Evolutionary conservation across 2,113 vertebrate genomes (phyloP).

Genomic region (Pluvianellus socialis): DNA sequence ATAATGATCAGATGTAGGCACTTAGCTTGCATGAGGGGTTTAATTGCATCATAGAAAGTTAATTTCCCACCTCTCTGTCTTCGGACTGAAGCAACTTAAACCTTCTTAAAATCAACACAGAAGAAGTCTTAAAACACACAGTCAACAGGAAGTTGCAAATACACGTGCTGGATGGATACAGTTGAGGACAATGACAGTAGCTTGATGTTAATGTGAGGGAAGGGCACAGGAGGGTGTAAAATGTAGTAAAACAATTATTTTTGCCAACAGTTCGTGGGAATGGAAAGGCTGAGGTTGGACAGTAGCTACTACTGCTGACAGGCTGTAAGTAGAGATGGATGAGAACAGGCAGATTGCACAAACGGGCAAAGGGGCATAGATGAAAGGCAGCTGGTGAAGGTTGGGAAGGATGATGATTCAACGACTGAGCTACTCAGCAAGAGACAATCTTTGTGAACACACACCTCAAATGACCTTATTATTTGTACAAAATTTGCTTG

Average conservation of each 20-base stretch:
- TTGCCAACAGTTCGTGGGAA: not conserved
- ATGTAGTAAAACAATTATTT: not conserved
- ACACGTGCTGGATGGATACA: not conserved
- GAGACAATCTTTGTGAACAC: not conserved
- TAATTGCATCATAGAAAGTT: not conserved
- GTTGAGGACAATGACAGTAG: not conserved
- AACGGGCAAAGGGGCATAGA: not conserved
- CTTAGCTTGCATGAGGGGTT: not conserved
- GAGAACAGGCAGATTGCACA: not conserved
- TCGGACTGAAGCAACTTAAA: not conserved
- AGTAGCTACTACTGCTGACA: not conserved
- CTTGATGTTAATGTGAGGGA: not conserved
- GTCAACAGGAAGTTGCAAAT: not conserved
- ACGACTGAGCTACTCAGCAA: not conserved
- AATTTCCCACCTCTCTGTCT: not conserved
- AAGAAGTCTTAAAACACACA: not conserved
- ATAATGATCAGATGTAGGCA: not conserved
- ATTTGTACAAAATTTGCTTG: not conserved
- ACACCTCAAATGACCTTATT: not conserved
- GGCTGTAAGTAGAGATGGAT: not conserved
- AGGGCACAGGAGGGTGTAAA: not conserved
- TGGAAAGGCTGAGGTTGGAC: not conserved
- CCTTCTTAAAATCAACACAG: not conserved
- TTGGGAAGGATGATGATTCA: not conserved
- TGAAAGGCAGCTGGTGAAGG: not conserved